These are phyloP conservation scores for Betta splendens DNA, from an alignment of 2,797 vertebrate genomes.

Conservation along the genomic window DNA sequence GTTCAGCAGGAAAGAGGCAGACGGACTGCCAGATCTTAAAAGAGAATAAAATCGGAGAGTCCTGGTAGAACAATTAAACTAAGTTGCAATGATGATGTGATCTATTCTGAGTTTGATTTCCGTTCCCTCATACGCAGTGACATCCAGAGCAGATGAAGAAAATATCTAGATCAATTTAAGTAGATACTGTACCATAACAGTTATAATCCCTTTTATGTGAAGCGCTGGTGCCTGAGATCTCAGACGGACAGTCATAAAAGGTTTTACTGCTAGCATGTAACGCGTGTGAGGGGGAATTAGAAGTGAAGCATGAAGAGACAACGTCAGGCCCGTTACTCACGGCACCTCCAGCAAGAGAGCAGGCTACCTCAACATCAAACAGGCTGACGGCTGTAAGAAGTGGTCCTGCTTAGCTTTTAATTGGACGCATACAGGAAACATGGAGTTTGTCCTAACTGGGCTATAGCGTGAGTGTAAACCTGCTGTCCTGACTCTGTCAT, in stretches of 20 bases:
- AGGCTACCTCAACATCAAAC: conserved; percentile 59
- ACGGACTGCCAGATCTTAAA: conserved; percentile 20
- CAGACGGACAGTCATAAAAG: conserved; percentile 50
- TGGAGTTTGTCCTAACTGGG: conserved; percentile 44
- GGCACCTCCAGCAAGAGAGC: conserved; percentile 26
- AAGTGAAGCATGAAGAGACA: conserved; percentile 26
- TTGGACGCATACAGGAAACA: conserved; percentile 61
- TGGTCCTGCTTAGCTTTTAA: conserved; percentile 46
- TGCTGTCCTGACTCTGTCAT: conserved; percentile 15
- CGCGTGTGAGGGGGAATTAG: conserved; percentile 60
- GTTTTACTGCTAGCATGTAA: conserved; percentile 51
- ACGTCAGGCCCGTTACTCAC: conserved; percentile 11
- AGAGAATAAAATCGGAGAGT: conserved; percentile 38
- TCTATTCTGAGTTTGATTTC: conserved; percentile 39
- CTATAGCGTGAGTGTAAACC: conserved; percentile 2
- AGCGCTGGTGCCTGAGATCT: conserved; percentile 30
- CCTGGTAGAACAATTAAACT: conserved; percentile 59
- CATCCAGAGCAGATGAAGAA: conserved; percentile 54
- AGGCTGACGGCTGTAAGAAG: conserved; percentile 43
- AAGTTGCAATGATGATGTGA: conserved; percentile 49
- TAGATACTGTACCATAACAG: conserved; percentile 46
- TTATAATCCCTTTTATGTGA: conserved; percentile 53
- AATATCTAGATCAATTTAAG: conserved; percentile 53
- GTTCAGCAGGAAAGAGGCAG: conserved; percentile 7
- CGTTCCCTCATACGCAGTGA: conserved; percentile 18